Conservation (phyloP, 2,113 vertebrate genomes). For the Carollia perspicillata region DNA sequence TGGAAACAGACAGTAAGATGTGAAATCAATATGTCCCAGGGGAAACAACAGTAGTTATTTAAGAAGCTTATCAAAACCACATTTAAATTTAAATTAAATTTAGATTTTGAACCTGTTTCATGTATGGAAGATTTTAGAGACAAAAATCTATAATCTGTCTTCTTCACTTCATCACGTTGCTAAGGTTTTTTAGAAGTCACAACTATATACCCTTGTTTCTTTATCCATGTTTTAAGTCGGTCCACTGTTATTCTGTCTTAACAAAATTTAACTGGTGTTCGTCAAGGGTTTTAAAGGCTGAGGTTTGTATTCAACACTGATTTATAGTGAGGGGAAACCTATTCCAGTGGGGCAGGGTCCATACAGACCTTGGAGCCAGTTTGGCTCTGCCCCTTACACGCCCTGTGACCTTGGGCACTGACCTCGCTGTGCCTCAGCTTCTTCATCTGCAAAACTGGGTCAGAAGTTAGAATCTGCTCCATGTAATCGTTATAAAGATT, state of each 20-base stretch:
- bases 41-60: background rate
- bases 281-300: background rate
- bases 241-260: background rate
- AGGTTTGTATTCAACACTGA: background rate
- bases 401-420: constrained; percentile 32
- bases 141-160: background rate
- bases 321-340: background rate
- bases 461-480: background rate
- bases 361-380: background rate
- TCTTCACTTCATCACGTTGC: background rate
- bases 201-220: background rate
- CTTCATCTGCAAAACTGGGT: background rate
- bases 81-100: constrained; percentile 44
- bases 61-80: background rate
- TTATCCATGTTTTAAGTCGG: background rate
- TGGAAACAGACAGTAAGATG: background rate
- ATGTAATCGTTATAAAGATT: background rate
- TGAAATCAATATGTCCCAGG: background rate
- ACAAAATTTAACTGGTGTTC: background rate
- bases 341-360: background rate
- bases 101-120: background rate
- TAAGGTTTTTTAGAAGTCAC: background rate
- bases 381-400: background rate
- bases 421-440: constrained; percentile 43
- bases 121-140: background rate